Percentiles rank a stretch among this genome's conserved stretches.
phyloP scores from a whole-genome alignment of 1,140 invertebrate species.

The Camponotus floridanus region DNA sequence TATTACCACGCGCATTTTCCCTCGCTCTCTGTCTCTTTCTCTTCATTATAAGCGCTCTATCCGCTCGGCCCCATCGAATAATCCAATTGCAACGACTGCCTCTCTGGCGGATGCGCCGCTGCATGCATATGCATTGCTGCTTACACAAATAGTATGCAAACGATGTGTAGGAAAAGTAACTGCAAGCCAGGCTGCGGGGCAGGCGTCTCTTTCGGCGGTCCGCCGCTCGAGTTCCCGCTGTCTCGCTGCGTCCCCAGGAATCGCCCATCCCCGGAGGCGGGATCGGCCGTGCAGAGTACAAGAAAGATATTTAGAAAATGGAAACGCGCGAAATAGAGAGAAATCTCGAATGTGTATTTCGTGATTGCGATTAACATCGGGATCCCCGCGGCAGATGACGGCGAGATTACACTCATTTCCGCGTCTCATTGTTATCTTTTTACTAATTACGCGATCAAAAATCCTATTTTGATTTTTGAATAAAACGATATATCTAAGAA shows the following conservation, averaged over 20 bases:
- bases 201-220: conserved; percentile 41
- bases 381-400: background rate
- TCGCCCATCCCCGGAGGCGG: background rate
- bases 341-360: conserved; percentile 17
- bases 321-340: background rate
- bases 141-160: conserved; percentile 82
- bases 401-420: conserved; percentile 9
- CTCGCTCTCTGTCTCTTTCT: conserved; percentile 4
- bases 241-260: conserved; percentile 4
- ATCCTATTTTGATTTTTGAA: background rate
- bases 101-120: conserved; percentile 68
- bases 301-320: conserved; percentile 44
- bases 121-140: conserved; percentile 83
- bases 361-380: conserved; percentile 22
- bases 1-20: conserved; percentile 71
- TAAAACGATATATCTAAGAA: background rate
- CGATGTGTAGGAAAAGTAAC: conserved; percentile 81
- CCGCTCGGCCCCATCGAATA: conserved; percentile 55
- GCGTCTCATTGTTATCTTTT: background rate
- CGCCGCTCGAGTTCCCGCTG: conserved; percentile 18
- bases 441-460: background rate
- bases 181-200: conserved; percentile 64
- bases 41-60: conserved; percentile 56
- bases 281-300: background rate
- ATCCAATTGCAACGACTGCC: conserved; percentile 67